Evolutionary conservation across 2,888 invertebrate species (phyloP).

Genomic region (Andrena bicolor): DNA sequence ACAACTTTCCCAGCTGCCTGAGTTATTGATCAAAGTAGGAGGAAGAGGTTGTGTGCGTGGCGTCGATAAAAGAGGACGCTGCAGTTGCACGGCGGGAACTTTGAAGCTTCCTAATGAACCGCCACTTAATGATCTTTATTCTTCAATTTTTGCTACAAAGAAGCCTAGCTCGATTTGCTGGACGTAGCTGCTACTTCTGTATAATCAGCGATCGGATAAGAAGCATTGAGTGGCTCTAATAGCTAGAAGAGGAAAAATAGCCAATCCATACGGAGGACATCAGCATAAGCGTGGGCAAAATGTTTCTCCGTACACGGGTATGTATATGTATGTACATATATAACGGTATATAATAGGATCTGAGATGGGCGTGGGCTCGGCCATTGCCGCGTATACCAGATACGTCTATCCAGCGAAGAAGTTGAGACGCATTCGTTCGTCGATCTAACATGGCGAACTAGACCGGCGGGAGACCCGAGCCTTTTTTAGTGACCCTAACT

Average conservation of each 20-base stretch:
- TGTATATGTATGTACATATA: conserved; percentile 44
- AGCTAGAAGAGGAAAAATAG: not conserved
- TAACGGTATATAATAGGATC: conserved; percentile 78
- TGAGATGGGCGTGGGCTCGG: conserved; percentile 76
- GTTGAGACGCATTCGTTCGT: conserved; percentile 56
- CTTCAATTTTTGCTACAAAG: not conserved
- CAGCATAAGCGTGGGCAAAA: conserved; percentile 57
- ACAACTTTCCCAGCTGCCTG: not conserved
- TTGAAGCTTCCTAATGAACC: conserved; percentile 39
- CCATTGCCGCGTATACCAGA: conserved; percentile 33
- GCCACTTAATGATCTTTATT: conserved; percentile 21
- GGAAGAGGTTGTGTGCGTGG: not conserved
- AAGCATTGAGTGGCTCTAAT: not conserved
- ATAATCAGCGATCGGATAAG: not conserved
- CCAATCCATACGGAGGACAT: conserved; percentile 7
- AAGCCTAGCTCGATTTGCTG: not conserved
- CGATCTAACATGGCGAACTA: conserved; percentile 72
- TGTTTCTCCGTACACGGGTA: conserved; percentile 43
- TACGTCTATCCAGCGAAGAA: conserved; percentile 40
- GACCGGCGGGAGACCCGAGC: conserved; percentile 70
- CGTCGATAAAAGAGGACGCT: conserved; percentile 46
- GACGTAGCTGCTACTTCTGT: not conserved
- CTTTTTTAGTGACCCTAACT: conserved; percentile 76
- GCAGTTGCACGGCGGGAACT: conserved; percentile 32
- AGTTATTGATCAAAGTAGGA: not conserved